These are phyloP conservation scores for Microctenopoma lineatum DNA, from an alignment of 2,797 vertebrate genomes.

Conservation along the genomic window DNA sequence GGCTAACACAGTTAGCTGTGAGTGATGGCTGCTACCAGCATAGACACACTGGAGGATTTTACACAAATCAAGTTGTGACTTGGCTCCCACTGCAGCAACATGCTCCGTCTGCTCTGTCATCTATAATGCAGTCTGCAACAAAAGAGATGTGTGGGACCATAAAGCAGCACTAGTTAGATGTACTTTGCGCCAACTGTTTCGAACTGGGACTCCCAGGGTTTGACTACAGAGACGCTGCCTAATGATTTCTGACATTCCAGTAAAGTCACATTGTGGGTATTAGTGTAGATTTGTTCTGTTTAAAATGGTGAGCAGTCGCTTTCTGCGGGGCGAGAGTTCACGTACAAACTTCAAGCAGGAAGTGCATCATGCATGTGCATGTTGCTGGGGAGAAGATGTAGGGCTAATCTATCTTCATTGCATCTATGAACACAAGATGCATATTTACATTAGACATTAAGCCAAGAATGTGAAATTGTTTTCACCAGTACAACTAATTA, in stretches of 20 bases:
- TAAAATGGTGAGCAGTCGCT: too few species aligned
- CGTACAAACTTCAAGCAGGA: slow-evolving; percentile 5
- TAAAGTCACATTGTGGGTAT: not conserved
- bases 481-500: slow-evolving; percentile 14
- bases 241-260: not conserved
- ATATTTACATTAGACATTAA: slow-evolving; percentile 24
- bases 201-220: not conserved
- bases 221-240: slow-evolving; percentile 8
- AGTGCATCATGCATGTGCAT: slow-evolving; percentile 28
- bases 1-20: slow-evolving; percentile 75
- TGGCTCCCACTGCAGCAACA: slow-evolving; percentile 50
- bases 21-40: slow-evolving; percentile 70
- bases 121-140: slow-evolving; percentile 27
- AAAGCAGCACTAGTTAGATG: slow-evolving; percentile 28
- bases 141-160: slow-evolving; percentile 21
- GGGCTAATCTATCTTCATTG: slow-evolving; percentile 53
- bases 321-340: not conserved
- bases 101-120: slow-evolving; percentile 54
- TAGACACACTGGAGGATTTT: slow-evolving; percentile 62
- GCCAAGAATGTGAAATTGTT: slow-evolving; percentile 34
- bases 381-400: slow-evolving; percentile 20
- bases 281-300: not conserved
- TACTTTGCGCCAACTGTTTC: slow-evolving; percentile 6
- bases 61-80: slow-evolving; percentile 72
- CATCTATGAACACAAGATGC: slow-evolving; percentile 28